phyloP scores from a whole-genome alignment of 2,888 invertebrate genomes.

The Fabriciana adippe region DNA sequence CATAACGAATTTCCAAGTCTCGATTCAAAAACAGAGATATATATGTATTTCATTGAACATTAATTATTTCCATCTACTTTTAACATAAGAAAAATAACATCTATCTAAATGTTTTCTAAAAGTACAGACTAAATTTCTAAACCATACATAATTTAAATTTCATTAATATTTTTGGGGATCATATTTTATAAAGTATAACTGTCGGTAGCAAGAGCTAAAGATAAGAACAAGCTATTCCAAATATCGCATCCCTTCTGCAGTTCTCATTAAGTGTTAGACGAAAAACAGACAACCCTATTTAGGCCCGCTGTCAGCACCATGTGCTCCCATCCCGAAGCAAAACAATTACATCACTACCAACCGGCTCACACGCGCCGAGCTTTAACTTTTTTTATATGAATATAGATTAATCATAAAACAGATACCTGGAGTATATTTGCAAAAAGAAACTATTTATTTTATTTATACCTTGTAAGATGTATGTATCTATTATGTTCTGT shows the following conservation, averaged over 20 bases:
- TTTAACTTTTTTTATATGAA: conserved; percentile 26
- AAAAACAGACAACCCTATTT: conserved; percentile 61
- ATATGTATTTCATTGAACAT: no score
- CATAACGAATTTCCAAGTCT: no score
- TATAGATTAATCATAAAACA: conserved; percentile 24
- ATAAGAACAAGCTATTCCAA: not conserved
- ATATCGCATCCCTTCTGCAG: conserved; percentile 14
- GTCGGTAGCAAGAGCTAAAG: not conserved
- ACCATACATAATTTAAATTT: not conserved
- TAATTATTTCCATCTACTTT: no score
- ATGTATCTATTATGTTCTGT: no score
- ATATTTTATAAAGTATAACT: no score
- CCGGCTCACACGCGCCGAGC: conserved; percentile 48
- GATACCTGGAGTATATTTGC: conserved; percentile 11
- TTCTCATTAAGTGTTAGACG: conserved; percentile 30
- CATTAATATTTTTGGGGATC: not conserved
- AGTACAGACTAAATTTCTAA: no score
- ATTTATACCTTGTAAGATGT: no score
- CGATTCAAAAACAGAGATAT: no score
- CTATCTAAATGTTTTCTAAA: no score
- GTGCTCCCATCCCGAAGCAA: conserved; percentile 57
- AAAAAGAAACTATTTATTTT: not conserved
- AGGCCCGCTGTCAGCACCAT: conserved; percentile 53
- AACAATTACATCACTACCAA: conserved; percentile 68
- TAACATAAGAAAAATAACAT: no score